A percentile compares a stretch with the other conserved stretches of the same genome.
phyloP scores from a whole-genome alignment of 2,888 invertebrate species.

The Euzophera pinguis region DNA sequence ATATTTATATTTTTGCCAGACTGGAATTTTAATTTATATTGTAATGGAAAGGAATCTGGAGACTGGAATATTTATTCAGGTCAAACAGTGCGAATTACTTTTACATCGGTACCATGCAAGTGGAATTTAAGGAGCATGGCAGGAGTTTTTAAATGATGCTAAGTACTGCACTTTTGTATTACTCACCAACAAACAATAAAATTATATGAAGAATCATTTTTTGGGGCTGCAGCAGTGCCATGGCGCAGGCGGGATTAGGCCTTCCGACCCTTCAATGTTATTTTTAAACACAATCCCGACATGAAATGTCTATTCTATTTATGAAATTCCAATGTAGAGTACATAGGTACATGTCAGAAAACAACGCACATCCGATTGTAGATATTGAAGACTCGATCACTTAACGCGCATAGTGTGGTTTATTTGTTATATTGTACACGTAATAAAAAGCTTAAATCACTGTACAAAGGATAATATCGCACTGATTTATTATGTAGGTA shows the following conservation, averaged over 20 bases:
- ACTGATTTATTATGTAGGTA: slow-evolving; percentile 43
- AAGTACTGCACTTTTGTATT: slow-evolving; percentile 15
- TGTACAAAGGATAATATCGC: slow-evolving; percentile 23
- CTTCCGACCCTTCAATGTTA: slow-evolving; percentile 64
- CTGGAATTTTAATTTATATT: too few species aligned
- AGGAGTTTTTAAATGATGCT: background rate
- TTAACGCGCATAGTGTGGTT: slow-evolving; percentile 19
- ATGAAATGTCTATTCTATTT: slow-evolving; percentile 73
- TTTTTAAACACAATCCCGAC: slow-evolving; percentile 74
- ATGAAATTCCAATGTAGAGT: slow-evolving; percentile 51
- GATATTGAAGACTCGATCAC: slow-evolving; percentile 31
- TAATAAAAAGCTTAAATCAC: slow-evolving; percentile 26
- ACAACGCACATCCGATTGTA: slow-evolving; percentile 60
- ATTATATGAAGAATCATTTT: slow-evolving; percentile 36
- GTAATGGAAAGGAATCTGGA: too few species aligned
- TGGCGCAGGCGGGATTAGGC: slow-evolving; percentile 49
- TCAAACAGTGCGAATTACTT: background rate
- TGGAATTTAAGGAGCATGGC: background rate
- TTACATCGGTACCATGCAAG: background rate
- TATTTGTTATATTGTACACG: slow-evolving; percentile 19
- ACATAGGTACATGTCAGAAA: slow-evolving; percentile 61
- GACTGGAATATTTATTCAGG: background rate
- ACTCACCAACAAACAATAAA: slow-evolving; percentile 55
- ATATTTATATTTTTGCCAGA: too few species aligned
- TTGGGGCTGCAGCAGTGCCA: slow-evolving; percentile 45